Percentiles rank a stretch among this genome's conserved stretches.
phyloP scores from a whole-genome alignment of 2,797 vertebrate genomes.

The Odontamblyopus rebecca region DNA sequence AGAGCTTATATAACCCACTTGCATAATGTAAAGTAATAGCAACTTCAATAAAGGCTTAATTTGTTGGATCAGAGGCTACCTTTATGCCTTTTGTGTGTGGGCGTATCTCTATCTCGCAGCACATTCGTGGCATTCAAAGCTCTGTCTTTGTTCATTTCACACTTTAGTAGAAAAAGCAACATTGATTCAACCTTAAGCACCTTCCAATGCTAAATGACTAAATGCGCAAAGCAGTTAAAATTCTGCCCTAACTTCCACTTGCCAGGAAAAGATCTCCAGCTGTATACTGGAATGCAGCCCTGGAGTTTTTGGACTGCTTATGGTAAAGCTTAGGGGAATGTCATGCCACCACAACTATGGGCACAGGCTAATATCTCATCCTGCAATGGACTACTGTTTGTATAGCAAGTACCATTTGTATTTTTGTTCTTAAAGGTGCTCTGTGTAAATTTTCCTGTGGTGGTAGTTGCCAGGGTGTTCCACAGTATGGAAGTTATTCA shows the following conservation, averaged over 20 bases:
- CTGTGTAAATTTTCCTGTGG: neutral
- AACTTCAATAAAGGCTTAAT: conserved; percentile 13
- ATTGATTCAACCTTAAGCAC: conserved; percentile 29
- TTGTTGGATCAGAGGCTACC: neutral
- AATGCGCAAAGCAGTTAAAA: conserved; percentile 57
- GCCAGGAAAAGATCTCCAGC: too few species aligned
- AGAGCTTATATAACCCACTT: conserved; percentile 10
- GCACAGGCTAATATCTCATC: conserved; percentile 28
- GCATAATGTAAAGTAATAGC: conserved; percentile 7
- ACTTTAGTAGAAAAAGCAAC: conserved; percentile 35
- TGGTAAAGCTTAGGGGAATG: conserved; percentile 57
- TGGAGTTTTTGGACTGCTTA: conserved; percentile 49
- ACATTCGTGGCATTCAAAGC: neutral
- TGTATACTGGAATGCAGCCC: conserved; percentile 14
- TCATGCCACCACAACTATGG: conserved; percentile 54
- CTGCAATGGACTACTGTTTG: too few species aligned
- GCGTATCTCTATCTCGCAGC: conserved; percentile 1
- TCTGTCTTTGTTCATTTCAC: neutral
- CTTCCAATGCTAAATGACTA: conserved; percentile 29
- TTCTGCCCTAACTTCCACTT: too few species aligned
- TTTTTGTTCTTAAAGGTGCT: neutral
- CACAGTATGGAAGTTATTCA: too few species aligned
- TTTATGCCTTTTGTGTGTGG: conserved; percentile 11
- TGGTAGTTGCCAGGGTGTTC: too few species aligned
- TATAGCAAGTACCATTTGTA: neutral